Conservation (phyloP, 2,888 invertebrate species). For the Drosophila incognita region DNA sequence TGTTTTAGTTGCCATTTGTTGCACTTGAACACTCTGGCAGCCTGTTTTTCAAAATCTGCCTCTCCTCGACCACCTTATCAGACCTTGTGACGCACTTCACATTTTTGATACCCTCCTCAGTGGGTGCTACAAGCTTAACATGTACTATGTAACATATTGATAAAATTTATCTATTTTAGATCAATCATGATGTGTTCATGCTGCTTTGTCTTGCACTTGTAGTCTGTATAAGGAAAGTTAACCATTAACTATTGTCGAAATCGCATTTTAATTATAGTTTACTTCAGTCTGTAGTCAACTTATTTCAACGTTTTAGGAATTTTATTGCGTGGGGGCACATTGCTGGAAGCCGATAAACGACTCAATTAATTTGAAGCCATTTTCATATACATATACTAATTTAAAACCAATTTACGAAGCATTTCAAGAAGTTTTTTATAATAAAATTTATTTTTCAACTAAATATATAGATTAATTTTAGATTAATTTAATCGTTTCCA, state of each 20-base stretch:
- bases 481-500: neutral
- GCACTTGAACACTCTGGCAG: conserved; percentile 59
- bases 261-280: neutral
- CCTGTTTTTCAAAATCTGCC: conserved; percentile 32
- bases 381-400: neutral
- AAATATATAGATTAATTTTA: neutral
- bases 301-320: neutral
- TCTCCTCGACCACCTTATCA: conserved; percentile 56
- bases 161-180: neutral
- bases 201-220: neutral
- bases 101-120: conserved; percentile 15
- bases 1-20: conserved; percentile 41
- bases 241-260: neutral
- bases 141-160: neutral
- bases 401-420: neutral
- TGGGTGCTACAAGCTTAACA: neutral
- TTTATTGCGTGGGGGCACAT: neutral
- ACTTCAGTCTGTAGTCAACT: neutral
- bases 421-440: neutral
- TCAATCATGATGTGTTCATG: neutral
- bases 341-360: neutral
- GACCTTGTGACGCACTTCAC: conserved; percentile 66
- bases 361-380: neutral
- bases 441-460: neutral
- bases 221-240: neutral